Base-by-base conservation (phyloP, 2,888 invertebrate genomes). In the Pocota personata region DNA sequence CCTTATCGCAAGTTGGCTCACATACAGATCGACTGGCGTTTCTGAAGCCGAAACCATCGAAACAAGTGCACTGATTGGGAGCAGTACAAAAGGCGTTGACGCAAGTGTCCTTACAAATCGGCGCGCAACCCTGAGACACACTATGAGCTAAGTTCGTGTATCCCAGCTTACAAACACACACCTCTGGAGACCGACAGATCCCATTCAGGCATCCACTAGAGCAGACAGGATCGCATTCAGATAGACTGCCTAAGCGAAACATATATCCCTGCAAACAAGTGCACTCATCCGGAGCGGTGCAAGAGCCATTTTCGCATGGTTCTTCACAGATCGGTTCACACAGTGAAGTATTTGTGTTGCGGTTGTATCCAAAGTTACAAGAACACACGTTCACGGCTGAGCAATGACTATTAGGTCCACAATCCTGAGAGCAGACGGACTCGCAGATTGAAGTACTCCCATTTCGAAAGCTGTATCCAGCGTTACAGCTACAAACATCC, bases 311-410 rank as follows among this genome's bases (percentile, higher is more conserved):
- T 46, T 88, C 82, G 77, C 91, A 90, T n/a, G 78, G 30, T 4
- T 89, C 89, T 43, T 89, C 89, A 77, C 92, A 92, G 0, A 88
- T 21, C 0, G 92, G 91, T 43, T 89, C 80, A 69, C 92, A 92
- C 14, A 87, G 87, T 2, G 78, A 87, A 0, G 89, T 60, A 2
- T 72, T 88, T 32, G 89, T 89, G 37, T 88, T 88, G 14, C 88
- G 88, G n/a, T 79, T 60, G 37, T 90, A 92, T 48, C 95, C 95
- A 1, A 91, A 88, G 14, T 93, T 90, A 88, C 95, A 95, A 8
- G 91, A 92, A 89, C 95, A 95, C 0, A 92, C 90, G 66, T 94
- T 93, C 0, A 94, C 94, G 1, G 92, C 93, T 2, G 93, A 92
- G 89, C 95, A 95, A 35, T 92, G 89, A 0, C 93, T 93, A 80